A percentile compares a stretch with the other conserved stretches of the same genome.
Conservation (phyloP, 1,140 invertebrate species). For the Drosophila tsacasi region DNA sequence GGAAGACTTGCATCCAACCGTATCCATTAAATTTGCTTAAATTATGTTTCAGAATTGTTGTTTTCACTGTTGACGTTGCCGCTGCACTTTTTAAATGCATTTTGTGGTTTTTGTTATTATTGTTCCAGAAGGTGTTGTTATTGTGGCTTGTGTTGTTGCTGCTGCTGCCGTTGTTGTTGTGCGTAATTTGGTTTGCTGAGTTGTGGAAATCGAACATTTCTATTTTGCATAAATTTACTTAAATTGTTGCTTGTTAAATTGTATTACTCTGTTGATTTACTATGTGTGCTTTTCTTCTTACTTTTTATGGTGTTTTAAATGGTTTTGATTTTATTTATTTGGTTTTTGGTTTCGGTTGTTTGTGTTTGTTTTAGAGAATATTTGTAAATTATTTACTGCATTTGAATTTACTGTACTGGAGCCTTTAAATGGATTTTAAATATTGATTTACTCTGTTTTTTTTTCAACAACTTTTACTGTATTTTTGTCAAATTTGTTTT, state of each 20-base stretch:
- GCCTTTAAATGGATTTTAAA: conserved; percentile 59
- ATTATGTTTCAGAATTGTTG: conserved; percentile 57
- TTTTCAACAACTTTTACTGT: conserved; percentile 48
- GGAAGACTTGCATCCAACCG: conserved; percentile 82
- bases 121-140: conserved; percentile 36
- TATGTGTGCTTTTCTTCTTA: conserved; percentile 28
- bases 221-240: conserved; percentile 73
- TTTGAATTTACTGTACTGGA: conserved; percentile 58
- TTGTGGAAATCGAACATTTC: conserved; percentile 74
- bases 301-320: conserved; percentile 29
- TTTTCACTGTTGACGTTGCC: conserved; percentile 54
- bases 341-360: conserved; percentile 37
- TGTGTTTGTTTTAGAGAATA: conserved; percentile 39
- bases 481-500: conserved; percentile 26
- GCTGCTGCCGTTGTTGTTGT: conserved; percentile 34
- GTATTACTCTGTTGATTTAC: conserved; percentile 40
- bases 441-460: conserved; percentile 40
- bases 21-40: conserved; percentile 50
- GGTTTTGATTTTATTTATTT: conserved; percentile 50
- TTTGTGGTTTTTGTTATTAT: conserved; percentile 46
- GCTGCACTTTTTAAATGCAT: conserved; percentile 53
- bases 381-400: conserved; percentile 63
- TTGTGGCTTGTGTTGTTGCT: conserved; percentile 29
- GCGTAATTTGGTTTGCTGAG: conserved; percentile 57
- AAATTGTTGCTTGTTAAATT: conserved; percentile 56